Evolutionary conservation across 2,113 vertebrate species (phyloP), one percentile per base, ranked within the genome.

Genomic region (Machaerirhynchus nigripectus): DNA sequence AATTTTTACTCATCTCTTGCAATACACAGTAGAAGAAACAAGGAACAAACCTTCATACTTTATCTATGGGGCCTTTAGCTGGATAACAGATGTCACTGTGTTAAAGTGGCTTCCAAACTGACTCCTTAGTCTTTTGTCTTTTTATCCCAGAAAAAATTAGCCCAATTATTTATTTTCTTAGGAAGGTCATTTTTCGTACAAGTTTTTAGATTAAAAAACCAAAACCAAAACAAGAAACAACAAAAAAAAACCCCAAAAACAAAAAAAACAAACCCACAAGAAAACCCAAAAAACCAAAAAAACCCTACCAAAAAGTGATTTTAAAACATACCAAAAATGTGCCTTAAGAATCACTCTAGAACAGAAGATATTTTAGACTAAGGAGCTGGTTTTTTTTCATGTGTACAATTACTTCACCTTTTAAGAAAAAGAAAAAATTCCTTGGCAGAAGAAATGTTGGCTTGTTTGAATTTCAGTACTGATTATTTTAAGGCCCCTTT

Each of bases 281-380:
- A 50, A 49, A 24, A 7, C 47, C 47, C 50, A 28, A 19, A 26
- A 20, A 53, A 53, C 46, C 6, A 8, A 22, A 52, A 18, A 35
- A 35, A 6, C 27, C 0, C 1, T 3, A 21, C 2, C 3, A 40
- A 52, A 59, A 49, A 19, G 46, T 11, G 0, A 28, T 33, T 15
- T 40, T 8, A 18, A 53, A 53, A 18, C 17, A 46, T 21, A 4
- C 11, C 11, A 1, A 2, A 20, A 52, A n/a, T 33, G 4, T 2
- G 2, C 2, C 9, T 53, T 64, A 28, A 9, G 13, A 90, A 37
- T 57, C 9, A 53, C 22, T 59, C 18, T 13, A 42, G 21, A 64
- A 76, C 8, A 63, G 9, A 2, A 42, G 4, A 8, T 35, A 68
- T 71, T 93, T 64, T 35, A 83, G 14, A 53, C 19, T 19, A 69